Base-by-base conservation (phyloP, 1,140 invertebrate genomes). In the Leptopilina boulardi region DNA sequence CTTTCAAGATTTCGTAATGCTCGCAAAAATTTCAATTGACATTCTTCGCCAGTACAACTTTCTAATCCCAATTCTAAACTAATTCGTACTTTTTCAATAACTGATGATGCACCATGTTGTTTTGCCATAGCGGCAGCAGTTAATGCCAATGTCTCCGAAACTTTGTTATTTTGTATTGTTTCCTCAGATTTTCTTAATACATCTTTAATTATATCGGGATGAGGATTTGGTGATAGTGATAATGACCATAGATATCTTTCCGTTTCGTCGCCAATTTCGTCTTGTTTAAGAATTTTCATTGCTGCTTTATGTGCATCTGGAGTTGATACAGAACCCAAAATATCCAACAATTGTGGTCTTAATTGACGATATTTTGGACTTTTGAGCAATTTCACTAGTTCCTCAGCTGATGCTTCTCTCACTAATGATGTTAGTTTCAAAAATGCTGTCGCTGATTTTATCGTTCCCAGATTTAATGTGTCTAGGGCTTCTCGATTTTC, bases 231-330 rank as follows among this genome's bases (percentile, higher is more conserved):
- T 0, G 93, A 93, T 3, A 95, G 87, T 0, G 95, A 95, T 13
- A 96, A 82, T 0, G 93, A 93, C 92, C 96, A 94, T 0, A 96
- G 88, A 87, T 96, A 96, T 76, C 95, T 91, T 83, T 97, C 96
- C 4, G 92, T 92, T 15, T 93, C 86, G 74, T 95, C 93, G 1
- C 93, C 92, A 2, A 89, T 89, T 3, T 91, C 88, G 74, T 94
- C 92, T 47, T 94, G 93, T 72, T 93, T 92, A 0, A 96, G 89
- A 42, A 92, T 86, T 70, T 93, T 93, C 89, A 94, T 93, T 13
- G 93, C 94, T 44, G 94, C 94, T 84, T 94, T 91, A 83, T 96
- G 94, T 0, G 94, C 91, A 5, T 92, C 91, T 11, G 89, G 77
- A 0, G 95, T 96, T 83, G 95, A 94, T 0, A 93, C 92, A 1